A percentile compares a stretch with the other conserved stretches of the same genome.
Evolutionary conservation across 2,113 vertebrate species (phyloP).

Genomic region (Apodemus speciosus): DNA sequence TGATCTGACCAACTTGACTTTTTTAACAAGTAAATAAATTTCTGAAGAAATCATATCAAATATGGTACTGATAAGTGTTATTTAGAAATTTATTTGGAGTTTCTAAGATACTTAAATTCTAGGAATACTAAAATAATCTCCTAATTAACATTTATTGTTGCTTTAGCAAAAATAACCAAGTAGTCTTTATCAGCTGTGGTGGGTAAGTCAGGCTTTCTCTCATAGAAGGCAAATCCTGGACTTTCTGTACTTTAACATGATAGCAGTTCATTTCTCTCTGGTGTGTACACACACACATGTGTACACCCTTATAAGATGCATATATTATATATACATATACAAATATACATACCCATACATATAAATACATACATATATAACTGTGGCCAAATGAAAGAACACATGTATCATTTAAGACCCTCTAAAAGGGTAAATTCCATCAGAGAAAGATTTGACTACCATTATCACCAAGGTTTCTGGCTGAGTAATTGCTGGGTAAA

Average conservation of each 20-base stretch:
- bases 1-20: slow-evolving; percentile 8
- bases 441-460: background rate
- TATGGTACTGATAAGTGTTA: background rate
- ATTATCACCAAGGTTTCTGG: background rate
- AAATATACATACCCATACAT: background rate
- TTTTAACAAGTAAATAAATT: slow-evolving; percentile 37
- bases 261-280: background rate
- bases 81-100: slow-evolving; percentile 3
- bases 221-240: background rate
- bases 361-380: background rate
- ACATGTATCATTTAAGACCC: background rate
- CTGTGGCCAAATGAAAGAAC: background rate
- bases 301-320: background rate
- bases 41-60: slow-evolving; percentile 14
- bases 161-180: background rate
- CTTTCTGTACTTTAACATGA: background rate
- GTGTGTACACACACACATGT: background rate
- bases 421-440: background rate
- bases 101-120: slow-evolving; percentile 32
- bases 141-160: background rate
- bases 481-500: slow-evolving; percentile 17
- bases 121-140: slow-evolving; percentile 9
- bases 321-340: background rate
- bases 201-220: background rate
- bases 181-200: background rate